phyloP scores from a whole-genome alignment of 2,113 vertebrate genomes.

The Lucifuga dentata region DNA sequence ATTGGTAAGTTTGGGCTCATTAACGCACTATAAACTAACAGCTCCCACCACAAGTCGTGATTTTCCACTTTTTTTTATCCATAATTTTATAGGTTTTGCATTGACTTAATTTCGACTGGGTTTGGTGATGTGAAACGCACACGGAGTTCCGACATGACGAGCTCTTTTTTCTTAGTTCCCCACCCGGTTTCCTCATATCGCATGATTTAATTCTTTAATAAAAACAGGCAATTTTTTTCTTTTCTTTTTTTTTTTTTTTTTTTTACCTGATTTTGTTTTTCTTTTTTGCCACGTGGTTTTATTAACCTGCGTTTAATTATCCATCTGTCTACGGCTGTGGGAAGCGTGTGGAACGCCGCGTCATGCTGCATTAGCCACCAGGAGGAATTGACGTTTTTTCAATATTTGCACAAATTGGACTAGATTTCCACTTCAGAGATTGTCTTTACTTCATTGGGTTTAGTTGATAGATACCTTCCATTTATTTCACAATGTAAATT shows the following conservation, averaged over 20 bases:
- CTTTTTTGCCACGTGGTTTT: too few relatives aligned
- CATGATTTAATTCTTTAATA: too few relatives aligned
- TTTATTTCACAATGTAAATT: too few relatives aligned
- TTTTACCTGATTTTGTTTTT: too few relatives aligned
- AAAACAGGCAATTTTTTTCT: too few relatives aligned
- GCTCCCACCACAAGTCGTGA: accelerated
- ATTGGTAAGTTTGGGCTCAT: accelerated
- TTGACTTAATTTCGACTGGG: neutral
- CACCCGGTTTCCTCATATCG: too few relatives aligned
- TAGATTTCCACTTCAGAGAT: neutral
- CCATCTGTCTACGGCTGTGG: neutral
- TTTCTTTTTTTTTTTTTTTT: neutral
- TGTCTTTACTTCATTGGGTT: neutral
- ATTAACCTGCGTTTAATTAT: too few relatives aligned
- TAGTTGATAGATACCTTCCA: too few relatives aligned
- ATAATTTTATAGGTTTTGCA: too few relatives aligned
- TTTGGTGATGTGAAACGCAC: slow-evolving; percentile 13
- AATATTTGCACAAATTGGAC: neutral
- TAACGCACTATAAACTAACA: neutral
- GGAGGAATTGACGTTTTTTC: neutral
- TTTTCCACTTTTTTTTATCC: too few relatives aligned
- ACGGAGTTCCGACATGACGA: neutral
- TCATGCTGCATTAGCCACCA: slow-evolving; percentile 38
- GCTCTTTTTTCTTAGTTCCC: neutral
- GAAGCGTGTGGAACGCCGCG: neutral